These are phyloP conservation scores for Ectemnius continuus DNA, from an alignment of 2,888 invertebrate genomes.

Conservation along the genomic window DNA sequence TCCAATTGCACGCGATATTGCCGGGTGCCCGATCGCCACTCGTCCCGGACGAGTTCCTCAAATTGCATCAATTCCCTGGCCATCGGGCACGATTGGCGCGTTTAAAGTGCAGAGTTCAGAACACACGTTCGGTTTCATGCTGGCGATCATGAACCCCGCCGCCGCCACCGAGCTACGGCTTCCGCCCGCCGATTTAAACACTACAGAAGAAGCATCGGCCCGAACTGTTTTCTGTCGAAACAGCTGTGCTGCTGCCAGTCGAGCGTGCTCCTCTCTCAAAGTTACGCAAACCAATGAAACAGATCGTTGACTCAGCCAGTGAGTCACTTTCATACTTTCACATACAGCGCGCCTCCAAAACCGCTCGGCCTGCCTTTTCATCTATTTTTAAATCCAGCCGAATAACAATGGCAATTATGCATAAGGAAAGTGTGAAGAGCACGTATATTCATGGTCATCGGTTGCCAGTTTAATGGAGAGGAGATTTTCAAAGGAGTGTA, in stretches of 20 bases:
- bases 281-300: not conserved
- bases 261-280: not conserved
- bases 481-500: not conserved
- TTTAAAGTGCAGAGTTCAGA: conserved; percentile 1
- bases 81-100: conserved; percentile 3
- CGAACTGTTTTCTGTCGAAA: conserved; percentile 4
- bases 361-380: no score
- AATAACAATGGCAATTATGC: no score
- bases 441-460: no score
- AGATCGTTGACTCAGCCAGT: no score
- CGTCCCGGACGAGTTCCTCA: not conserved
- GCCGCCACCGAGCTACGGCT: not conserved
- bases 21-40: not conserved
- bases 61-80: conserved; percentile 11
- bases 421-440: no score
- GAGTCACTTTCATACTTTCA: no score
- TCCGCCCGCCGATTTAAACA: not conserved
- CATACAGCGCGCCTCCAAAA: no score
- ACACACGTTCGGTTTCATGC: not conserved
- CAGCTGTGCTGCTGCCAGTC: not conserved
- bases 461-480: no score
- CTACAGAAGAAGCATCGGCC: not conserved
- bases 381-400: no score
- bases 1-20: conserved; percentile 41
- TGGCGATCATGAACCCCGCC: no score